Percentiles rank a stretch among this genome's conserved stretches.
phyloP scores from a whole-genome alignment of 2,888 invertebrate genomes.

The Tetanocera ferruginea region DNA sequence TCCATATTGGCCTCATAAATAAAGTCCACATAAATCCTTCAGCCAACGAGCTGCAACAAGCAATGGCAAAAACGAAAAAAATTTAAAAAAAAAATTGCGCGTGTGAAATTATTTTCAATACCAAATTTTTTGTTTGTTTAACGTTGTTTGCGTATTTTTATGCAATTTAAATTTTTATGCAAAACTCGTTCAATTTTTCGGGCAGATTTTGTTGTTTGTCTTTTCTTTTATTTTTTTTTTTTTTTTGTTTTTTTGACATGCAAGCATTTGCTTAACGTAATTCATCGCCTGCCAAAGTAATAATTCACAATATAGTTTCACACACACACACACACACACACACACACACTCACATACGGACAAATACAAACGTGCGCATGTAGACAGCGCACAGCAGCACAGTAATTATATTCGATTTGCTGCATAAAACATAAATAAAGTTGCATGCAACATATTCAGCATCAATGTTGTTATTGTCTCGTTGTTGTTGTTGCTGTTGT shows the following conservation, averaged over 20 bases:
- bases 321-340: not conserved
- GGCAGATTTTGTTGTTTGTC: not conserved
- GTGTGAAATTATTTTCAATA: slow-evolving; percentile 18
- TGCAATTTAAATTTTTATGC: slow-evolving; percentile 14
- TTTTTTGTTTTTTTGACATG: not conserved
- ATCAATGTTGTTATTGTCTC: slow-evolving; percentile 9
- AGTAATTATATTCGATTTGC: slow-evolving; percentile 52
- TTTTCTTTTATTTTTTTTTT: not conserved
- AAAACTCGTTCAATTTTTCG: not conserved
- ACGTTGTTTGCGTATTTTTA: not conserved
- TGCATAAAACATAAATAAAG: slow-evolving; percentile 49
- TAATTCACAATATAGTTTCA: slow-evolving; percentile 23
- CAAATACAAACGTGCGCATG: not conserved
- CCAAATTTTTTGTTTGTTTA: not conserved
- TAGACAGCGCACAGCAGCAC: slow-evolving; percentile 3
- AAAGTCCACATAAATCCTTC: slow-evolving; percentile 27
- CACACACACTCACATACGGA: not conserved
- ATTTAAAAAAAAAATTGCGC: not conserved
- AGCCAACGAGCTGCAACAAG: not conserved
- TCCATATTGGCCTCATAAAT: not conserved
- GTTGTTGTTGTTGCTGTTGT: slow-evolving; percentile 42
- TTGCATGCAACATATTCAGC: slow-evolving; percentile 25
- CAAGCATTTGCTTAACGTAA: slow-evolving; percentile 13
- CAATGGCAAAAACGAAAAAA: not conserved
- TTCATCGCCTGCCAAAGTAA: slow-evolving; percentile 25